Conservation (phyloP, 2,113 vertebrate species). For the Nannobrachium achirus region DNA sequence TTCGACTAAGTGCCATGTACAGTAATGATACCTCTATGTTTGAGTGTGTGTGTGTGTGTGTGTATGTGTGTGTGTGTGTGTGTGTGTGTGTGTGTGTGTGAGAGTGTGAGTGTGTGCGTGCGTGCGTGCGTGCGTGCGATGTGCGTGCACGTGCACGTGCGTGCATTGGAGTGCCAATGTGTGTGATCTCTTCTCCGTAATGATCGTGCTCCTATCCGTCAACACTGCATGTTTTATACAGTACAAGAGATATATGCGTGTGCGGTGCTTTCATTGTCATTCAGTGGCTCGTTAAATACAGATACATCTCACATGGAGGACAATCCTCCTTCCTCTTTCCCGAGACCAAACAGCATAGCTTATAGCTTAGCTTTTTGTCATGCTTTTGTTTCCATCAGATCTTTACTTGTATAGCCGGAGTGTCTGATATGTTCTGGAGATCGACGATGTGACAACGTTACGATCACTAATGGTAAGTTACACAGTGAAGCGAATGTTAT, state of each 20-base stretch:
- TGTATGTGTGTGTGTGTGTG: not conserved
- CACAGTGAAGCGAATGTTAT: too few species aligned
- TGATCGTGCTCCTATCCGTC: constrained; percentile 46
- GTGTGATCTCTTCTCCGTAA: constrained; percentile 27
- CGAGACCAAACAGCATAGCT: constrained; percentile 28
- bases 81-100: not conserved
- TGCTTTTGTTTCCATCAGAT: constrained; percentile 20
- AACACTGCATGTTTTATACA: constrained; percentile 36
- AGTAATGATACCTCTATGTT: constrained; percentile 31
- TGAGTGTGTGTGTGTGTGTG: not conserved
- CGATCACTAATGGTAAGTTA: too few species aligned
- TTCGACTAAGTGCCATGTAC: not conserved
- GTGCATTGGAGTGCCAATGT: not conserved
- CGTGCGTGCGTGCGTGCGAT: not conserved
- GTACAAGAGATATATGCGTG: constrained; percentile 48
- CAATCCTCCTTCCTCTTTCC: constrained; percentile 33
- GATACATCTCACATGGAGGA: constrained; percentile 51
- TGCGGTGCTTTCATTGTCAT: constrained; percentile 59
- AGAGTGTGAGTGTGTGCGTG: not conserved
- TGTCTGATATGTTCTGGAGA: constrained; percentile 21
- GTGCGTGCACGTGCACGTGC: not conserved
- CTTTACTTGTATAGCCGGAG: constrained; percentile 23
- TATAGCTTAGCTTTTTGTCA: constrained; percentile 38
- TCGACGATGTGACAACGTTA: constrained; percentile 5
- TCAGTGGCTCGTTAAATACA: constrained; percentile 65